Evolutionary conservation across 1,140 invertebrate species (phyloP), one percentile per base, ranked within the genome.

Genomic region (Pogonomyrmex californicus): DNA sequence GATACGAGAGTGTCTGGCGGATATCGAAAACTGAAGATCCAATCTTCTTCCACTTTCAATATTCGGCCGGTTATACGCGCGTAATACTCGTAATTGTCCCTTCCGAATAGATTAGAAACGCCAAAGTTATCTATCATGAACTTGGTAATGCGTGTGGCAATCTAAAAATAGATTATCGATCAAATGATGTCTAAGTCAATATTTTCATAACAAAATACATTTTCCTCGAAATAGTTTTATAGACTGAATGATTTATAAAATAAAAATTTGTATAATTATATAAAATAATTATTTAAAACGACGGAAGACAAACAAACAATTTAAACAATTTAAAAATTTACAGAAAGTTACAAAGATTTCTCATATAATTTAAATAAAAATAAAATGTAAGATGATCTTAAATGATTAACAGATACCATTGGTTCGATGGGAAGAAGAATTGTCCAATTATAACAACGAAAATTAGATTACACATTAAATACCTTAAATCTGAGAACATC

Each of bases 121-220:
- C 98, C 99, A 96, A 99, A 99, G 95, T 99, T 98, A 95, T 99
- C 98, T 92, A 99, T 99, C 92, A 99, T 97, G 95, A 98, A 98
- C 94, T 99, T 98, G 97, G 99, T 99, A 62, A 99, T 98, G 90
- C 98, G 97, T 17, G 98, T 99, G 76, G 98, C 98, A 93, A 98
- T 97, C 98, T 99, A 93, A 33, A 87, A 77, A 85, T 51, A 44
- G 36, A 9, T 62, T 14, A 10, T 30, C 12, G 17, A 47, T 1
- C 7, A 47, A 68, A 30, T 30, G 49, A 33, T 68, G 63, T 89
- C 38, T 10, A 89, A 73, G 87, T 91, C 88, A 91, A 54, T 1
- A 14, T 36, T 63, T 17, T 33, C 36, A 65, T 17, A 47, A 30
- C 0, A 30, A 56, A 47, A 51, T 4, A 33, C 17, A 54, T 56